phyloP scores from a whole-genome alignment of 2,797 vertebrate species.

The Todus mexicanus region DNA sequence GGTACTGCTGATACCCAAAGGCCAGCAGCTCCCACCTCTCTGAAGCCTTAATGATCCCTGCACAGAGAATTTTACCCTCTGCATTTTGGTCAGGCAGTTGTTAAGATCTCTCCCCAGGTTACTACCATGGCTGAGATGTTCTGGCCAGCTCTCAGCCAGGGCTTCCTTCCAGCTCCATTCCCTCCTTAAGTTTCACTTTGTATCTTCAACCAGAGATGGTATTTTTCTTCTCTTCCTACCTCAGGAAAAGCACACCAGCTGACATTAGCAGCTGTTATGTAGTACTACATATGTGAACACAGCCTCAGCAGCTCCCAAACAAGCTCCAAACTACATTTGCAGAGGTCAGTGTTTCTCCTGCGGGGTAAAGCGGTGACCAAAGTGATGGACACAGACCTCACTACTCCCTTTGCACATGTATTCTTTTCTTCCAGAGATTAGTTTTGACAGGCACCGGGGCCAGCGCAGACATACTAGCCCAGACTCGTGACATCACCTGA shows the following conservation, averaged over 20 bases:
- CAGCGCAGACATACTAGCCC: constrained; percentile 1
- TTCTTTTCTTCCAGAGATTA: not conserved
- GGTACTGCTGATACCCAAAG: not conserved
- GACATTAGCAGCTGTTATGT: fast-evolving
- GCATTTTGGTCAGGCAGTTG: not conserved
- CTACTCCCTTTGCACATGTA: not conserved
- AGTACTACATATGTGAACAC: fast-evolving
- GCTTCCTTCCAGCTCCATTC: not conserved
- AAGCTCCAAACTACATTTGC: not conserved
- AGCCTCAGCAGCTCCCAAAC: not conserved
- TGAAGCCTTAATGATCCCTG: not conserved
- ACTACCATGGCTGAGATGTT: not conserved
- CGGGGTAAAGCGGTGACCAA: not conserved
- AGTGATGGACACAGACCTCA: fast-evolving
- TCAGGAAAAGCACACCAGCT: not conserved
- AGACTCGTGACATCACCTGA: constrained; percentile 26
- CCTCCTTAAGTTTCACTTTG: not conserved
- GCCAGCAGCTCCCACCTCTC: not conserved
- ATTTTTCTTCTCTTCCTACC: not conserved
- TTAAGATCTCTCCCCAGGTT: not conserved
- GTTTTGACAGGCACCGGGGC: constrained; percentile 1
- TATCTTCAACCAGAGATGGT: not conserved
- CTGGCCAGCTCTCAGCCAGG: not conserved
- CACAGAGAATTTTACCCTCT: not conserved
- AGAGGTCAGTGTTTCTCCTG: not conserved